Evolutionary conservation across 2,888 invertebrate genomes (phyloP), one percentile per base, ranked within the genome.

Genomic region (Orthosia cruda): DNA sequence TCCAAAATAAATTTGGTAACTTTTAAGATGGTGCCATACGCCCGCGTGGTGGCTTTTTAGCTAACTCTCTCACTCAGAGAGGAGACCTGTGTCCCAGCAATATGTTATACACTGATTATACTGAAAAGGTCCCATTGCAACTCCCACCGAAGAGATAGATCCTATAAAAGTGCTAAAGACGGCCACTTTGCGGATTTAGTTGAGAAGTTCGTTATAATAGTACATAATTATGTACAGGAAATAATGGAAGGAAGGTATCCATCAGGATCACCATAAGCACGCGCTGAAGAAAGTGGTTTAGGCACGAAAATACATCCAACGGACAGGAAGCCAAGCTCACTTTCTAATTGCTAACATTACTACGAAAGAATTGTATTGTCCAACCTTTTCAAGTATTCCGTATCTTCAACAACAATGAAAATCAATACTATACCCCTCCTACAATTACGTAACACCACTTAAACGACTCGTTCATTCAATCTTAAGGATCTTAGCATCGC

Each of bases 401-500:
- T 50, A 54, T 63, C 61, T 45, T 50, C 16, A 50, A 63, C 40
- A 83, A 69, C 65, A 81, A 79, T 66, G 1, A 66, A 64, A 63
- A 54, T 45, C 49, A 75, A 69, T 63, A 82, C 49, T 18, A 23
- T 15, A 15, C 47, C 26, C 47, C 13, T 45, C 18, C 47, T 54
- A 40, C 68, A 67, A 81, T 80, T 80, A 75, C 78, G 65, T 81
- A 83, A 88, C 72, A 57, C 73, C 58, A 63, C 67, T 72, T 74
- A 79, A 81, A 87, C 70, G 80, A 87, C 71, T 45, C 70, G 63
- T 81, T 83, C 87, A 88, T 87, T 87, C 83, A 83, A 68, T 64
- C 71, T 86, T 80, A 88, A 90, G 90, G 92, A 93, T 91, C 85
- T 90, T 84, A 88, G 90, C 89, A 87, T 89, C 88, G 84, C 52